Percentiles rank a stretch among this genome's conserved stretches.
phyloP scores from a whole-genome alignment of 1,140 invertebrate species.

The Listronotus bonariensis region DNA sequence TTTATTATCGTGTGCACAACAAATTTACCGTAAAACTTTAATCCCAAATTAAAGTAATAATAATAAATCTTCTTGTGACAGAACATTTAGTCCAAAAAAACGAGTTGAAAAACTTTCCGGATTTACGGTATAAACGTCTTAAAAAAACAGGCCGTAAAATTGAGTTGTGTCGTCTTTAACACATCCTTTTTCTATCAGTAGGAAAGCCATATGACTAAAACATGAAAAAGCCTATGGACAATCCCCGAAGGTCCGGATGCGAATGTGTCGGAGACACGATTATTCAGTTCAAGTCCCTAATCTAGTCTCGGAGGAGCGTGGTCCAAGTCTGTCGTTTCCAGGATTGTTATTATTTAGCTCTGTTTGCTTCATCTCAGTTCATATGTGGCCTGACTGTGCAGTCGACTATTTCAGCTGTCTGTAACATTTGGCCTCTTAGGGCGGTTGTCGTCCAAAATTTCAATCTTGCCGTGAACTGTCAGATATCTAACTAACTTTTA shows the following conservation, averaged over 20 bases:
- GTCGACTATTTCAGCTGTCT: slow-evolving; percentile 25
- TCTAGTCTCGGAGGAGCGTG: slow-evolving; percentile 25
- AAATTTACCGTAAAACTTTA: not conserved
- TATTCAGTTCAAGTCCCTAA: slow-evolving; percentile 37
- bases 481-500: slow-evolving; percentile 21
- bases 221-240: slow-evolving; percentile 29
- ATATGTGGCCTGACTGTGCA: slow-evolving; percentile 31
- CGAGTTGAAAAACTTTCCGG: not conserved
- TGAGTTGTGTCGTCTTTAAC: slow-evolving; percentile 11
- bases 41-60: not conserved
- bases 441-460: slow-evolving; percentile 18
- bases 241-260: slow-evolving; percentile 22
- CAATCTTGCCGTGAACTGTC: slow-evolving; percentile 20
- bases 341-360: slow-evolving; percentile 35
- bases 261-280: slow-evolving; percentile 34
- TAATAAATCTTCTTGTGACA: too few species aligned
- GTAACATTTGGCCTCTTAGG: slow-evolving; percentile 24
- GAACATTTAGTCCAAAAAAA: not conserved
- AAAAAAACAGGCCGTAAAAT: slow-evolving; percentile 7
- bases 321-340: slow-evolving; percentile 36
- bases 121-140: slow-evolving; percentile 8
- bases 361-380: slow-evolving; percentile 21
- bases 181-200: slow-evolving; percentile 13
- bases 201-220: slow-evolving; percentile 10
- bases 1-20: too few species aligned